A percentile compares a stretch with the other conserved stretches of the same genome.
These are phyloP conservation scores for Chionodraco myersi DNA, from an alignment of 2,113 vertebrate genomes.

Conservation along the genomic window DNA sequence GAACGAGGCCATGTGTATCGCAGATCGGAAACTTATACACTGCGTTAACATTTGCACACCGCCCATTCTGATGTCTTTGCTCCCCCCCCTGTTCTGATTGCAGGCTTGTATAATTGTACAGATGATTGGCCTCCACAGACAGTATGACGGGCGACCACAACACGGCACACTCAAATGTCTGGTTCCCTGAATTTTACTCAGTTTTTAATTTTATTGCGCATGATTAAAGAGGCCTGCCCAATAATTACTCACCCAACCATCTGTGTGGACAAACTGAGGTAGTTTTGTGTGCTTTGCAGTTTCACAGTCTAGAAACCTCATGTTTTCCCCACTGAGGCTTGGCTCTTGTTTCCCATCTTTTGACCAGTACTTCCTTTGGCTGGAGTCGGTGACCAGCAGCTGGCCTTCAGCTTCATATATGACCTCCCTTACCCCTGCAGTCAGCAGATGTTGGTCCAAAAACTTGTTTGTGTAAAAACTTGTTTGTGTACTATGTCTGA, in stretches of 20 bases:
- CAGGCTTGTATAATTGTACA: slow-evolving; percentile 77
- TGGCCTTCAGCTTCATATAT: slow-evolving; percentile 77
- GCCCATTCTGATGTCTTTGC: slow-evolving; percentile 73
- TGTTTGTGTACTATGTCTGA: slow-evolving; percentile 45
- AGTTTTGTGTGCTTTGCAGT: slow-evolving; percentile 80
- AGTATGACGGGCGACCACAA: slow-evolving; percentile 73
- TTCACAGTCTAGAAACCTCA: slow-evolving; percentile 81
- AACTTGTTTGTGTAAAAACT: slow-evolving; percentile 64
- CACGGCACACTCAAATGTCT: slow-evolving; percentile 71
- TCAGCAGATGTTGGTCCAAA: slow-evolving; percentile 72
- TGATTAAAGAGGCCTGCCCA: slow-evolving; percentile 80
- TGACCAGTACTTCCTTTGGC: slow-evolving; percentile 84
- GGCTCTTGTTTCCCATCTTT: slow-evolving; percentile 67
- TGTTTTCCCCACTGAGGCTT: slow-evolving; percentile 78
- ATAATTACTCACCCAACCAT: slow-evolving; percentile 81
- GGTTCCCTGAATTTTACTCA: slow-evolving; percentile 72
- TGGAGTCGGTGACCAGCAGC: slow-evolving; percentile 77
- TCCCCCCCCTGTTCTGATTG: slow-evolving; percentile 65
- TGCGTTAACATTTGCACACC: slow-evolving; percentile 71
- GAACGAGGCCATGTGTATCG: slow-evolving; percentile 65
- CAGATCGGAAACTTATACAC: slow-evolving; percentile 72
- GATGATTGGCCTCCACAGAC: slow-evolving; percentile 72
- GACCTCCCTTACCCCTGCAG: slow-evolving; percentile 78
- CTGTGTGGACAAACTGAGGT: slow-evolving; percentile 81
- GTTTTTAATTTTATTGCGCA: slow-evolving; percentile 78